phyloP scores from a whole-genome alignment of 1,140 invertebrate genomes.

The Daktulosphaira vitifoliae region DNA sequence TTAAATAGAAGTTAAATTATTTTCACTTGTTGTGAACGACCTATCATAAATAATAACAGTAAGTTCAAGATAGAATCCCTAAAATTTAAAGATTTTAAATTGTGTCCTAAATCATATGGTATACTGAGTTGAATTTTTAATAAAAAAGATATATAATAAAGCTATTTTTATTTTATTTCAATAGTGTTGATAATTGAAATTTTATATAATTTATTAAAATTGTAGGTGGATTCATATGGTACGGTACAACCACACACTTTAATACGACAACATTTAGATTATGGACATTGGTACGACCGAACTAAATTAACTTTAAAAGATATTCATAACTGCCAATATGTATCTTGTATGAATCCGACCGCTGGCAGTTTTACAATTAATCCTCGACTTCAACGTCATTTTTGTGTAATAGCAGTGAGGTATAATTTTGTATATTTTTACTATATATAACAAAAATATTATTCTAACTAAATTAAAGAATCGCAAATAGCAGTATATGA shows the following conservation, averaged over 20 bases:
- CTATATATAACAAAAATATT: not conserved
- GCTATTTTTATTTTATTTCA: slow-evolving; percentile 10
- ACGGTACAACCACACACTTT: slow-evolving; percentile 94
- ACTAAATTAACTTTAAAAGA: slow-evolving; percentile 86
- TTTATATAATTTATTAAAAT: slow-evolving; percentile 14
- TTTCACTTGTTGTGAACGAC: too few species aligned
- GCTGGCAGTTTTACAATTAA: slow-evolving; percentile 95
- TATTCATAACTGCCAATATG: slow-evolving; percentile 93
- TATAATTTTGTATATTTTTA: slow-evolving; percentile 34
- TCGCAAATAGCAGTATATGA: too few species aligned
- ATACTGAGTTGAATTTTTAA: too few species aligned
- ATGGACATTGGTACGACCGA: slow-evolving; percentile 91
- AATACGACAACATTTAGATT: slow-evolving; percentile 90
- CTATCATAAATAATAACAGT: too few species aligned
- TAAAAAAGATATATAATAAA: too few species aligned
- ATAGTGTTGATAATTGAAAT: not conserved
- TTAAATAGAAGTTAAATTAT: too few species aligned
- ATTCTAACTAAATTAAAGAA: not conserved
- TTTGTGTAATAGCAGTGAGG: slow-evolving; percentile 81
- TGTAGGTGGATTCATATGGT: slow-evolving; percentile 73
- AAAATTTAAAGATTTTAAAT: too few species aligned
- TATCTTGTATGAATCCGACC: slow-evolving; percentile 95
- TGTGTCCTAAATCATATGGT: too few species aligned
- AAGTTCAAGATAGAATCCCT: too few species aligned
- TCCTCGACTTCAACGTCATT: slow-evolving; percentile 85